Conservation (phyloP, 1,140 invertebrate species). For the Aradophagus sp. region DNA sequence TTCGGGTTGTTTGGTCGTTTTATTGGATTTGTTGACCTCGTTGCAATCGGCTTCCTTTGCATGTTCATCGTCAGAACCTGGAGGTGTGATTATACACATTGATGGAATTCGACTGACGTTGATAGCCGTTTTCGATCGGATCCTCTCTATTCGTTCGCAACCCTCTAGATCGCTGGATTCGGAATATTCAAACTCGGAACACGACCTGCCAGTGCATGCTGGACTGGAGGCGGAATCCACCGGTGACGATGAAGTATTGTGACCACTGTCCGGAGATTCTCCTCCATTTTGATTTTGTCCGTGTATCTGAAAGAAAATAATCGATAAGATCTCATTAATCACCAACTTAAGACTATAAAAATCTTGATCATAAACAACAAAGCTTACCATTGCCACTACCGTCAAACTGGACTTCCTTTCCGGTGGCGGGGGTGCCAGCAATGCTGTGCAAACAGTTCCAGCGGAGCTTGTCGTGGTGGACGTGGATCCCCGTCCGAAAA, state of each 20-base stretch:
- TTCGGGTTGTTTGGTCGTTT: conserved; percentile 40
- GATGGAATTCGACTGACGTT: conserved; percentile 91
- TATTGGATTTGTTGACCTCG: conserved; percentile 51
- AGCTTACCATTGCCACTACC: conserved; percentile 71
- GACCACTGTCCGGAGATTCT: conserved; percentile 85
- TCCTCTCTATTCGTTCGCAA: conserved; percentile 87
- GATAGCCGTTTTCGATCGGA: conserved; percentile 89
- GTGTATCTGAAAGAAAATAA: conserved; percentile 74
- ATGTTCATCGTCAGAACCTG: conserved; percentile 89
- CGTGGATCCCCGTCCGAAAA: conserved; percentile 90
- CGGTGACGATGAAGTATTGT: conserved; percentile 87
- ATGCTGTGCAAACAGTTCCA: conserved; percentile 88
- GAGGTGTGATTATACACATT: conserved; percentile 93
- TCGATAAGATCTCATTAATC: no score
- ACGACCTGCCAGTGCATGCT: conserved; percentile 80
- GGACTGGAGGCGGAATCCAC: conserved; percentile 83
- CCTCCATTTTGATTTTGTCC: conserved; percentile 78
- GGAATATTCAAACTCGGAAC: conserved; percentile 83
- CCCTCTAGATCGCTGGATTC: conserved; percentile 90
- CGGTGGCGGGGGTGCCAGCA: conserved; percentile 84
- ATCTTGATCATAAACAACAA: neutral
- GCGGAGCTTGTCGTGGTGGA: conserved; percentile 92
- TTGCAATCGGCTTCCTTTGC: conserved; percentile 65
- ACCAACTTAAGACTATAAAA: neutral
- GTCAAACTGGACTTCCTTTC: conserved; percentile 81